A percentile compares a stretch with the other conserved stretches of the same genome.
These are phyloP conservation scores for Sebastiscus albofasciatus DNA, from an alignment of 2,797 vertebrate genomes.

Conservation along the genomic window DNA sequence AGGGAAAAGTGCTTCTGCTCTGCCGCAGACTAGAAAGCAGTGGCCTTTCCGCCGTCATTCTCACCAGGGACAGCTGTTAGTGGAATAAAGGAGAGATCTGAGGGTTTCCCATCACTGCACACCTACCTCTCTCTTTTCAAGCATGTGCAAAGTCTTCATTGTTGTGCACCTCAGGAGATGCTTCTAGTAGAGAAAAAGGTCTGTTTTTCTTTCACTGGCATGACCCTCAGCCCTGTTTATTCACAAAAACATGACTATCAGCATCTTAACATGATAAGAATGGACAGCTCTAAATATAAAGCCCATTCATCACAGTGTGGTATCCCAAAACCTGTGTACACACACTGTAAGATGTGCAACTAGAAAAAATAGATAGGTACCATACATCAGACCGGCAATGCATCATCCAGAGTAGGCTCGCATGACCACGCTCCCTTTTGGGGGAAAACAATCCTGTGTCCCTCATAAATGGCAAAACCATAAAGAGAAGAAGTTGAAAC, in stretches of 20 bases:
- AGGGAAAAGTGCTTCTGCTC: conserved; percentile 58
- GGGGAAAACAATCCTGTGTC: no score
- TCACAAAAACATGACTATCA: background rate
- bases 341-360: background rate
- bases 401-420: no score
- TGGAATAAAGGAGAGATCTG: conserved; percentile 46
- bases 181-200: conserved; percentile 23
- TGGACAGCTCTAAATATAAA: background rate
- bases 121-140: conserved; percentile 26
- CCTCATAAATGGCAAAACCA: no score
- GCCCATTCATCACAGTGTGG: background rate
- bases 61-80: conserved; percentile 29
- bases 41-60: conserved; percentile 51
- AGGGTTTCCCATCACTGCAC: conserved; percentile 19
- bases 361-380: background rate
- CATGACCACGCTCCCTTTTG: no score
- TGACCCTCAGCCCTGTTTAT: background rate
- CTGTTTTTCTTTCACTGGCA: background rate
- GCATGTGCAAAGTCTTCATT: conserved; percentile 19
- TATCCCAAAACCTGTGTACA: background rate
- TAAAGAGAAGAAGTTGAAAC: no score
- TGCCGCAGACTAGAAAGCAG: conserved; percentile 36
- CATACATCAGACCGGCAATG: no score
- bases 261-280: conserved; percentile 3
- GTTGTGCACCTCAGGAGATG: conserved; percentile 8